Evolutionary conservation across 2,113 vertebrate species (phyloP), one percentile per base, ranked within the genome.

Genomic region (Thunnus thynnus): DNA sequence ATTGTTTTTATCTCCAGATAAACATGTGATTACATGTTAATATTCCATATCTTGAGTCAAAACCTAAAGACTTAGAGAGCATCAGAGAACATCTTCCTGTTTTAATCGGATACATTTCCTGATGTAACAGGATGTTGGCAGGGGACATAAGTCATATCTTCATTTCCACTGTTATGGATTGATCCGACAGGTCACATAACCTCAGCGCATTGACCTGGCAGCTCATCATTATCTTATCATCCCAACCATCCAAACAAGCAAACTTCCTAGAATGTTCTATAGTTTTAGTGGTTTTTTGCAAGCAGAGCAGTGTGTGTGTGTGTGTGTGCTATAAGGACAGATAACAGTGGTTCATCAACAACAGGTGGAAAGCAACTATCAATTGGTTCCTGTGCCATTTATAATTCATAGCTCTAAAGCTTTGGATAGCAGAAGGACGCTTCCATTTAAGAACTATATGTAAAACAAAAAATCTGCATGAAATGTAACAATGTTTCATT

Each of bases 141-240:
- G 7, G 3, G 3, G 13, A 58, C 7, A 32, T 63, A 63, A 51
- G n/a, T 5, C 0, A 30, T 55, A 25, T 36, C 30, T 17, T 41
- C 0, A 52, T 63, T 64, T 65, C 47, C 13, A 0, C 44, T 76
- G 13, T 30, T 52, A 57, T 27, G 16, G 30, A 25, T 84, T 6
- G 14, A 52, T 25, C 3, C 3, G 7, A 62, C 32, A 32, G 36
- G 56, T 84, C 63, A 58, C 47, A 57, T 16, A 44, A 46, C 41
- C 25, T 65, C 30, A 25, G 80, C 3, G 27, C 73, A 75, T 3
- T 48, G 78, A 84, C 85, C 79, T 44, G 14, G 16, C 64, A 64
- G 61, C 36, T 22, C 13, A 17, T 20, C 68, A 3, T 20, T 87
- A 91, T 88, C 86, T 89, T 69, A 86, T 87, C 87, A 82, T 50